phyloP scores from a whole-genome alignment of 2,797 vertebrate genomes.

The Chelmon rostratus region DNA sequence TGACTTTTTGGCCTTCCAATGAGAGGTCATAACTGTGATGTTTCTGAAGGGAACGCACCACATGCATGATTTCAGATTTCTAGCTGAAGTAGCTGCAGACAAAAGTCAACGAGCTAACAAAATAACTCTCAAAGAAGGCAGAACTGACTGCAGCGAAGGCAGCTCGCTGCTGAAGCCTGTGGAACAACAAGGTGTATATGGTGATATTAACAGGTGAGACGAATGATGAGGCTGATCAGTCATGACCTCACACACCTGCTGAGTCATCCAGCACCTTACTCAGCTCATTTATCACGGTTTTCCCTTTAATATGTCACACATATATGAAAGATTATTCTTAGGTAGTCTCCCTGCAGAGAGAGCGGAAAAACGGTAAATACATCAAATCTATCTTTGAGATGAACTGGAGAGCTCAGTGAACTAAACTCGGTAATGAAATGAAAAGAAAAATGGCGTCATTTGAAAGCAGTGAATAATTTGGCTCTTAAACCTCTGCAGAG shows the following conservation, averaged over 20 bases:
- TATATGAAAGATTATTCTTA: neutral
- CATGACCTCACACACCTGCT: neutral
- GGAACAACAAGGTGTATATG: neutral
- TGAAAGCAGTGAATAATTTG: constrained; percentile 46
- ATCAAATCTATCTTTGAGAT: constrained; percentile 18
- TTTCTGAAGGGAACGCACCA: neutral
- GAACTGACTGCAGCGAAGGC: neutral
- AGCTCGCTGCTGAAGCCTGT: neutral
- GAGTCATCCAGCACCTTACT: neutral
- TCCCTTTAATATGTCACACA: neutral
- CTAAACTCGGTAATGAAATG: constrained; percentile 21
- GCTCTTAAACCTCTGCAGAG: constrained; percentile 42
- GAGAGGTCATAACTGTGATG: neutral
- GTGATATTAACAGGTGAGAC: too few species aligned
- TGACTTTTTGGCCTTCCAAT: neutral
- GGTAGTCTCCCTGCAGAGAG: neutral
- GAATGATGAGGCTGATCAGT: too few species aligned
- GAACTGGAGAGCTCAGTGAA: constrained; percentile 20
- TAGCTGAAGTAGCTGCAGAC: too few species aligned
- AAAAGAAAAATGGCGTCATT: constrained; percentile 1
- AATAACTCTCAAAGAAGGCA: neutral
- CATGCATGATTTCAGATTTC: neutral
- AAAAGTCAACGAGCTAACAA: too few species aligned
- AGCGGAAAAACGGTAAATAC: neutral
- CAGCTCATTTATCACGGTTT: neutral